A percentile compares a stretch with the other conserved stretches of the same genome.
These are phyloP conservation scores for Hemibagrus guttatus DNA, from an alignment of 2,797 vertebrate species.

Conservation along the genomic window DNA sequence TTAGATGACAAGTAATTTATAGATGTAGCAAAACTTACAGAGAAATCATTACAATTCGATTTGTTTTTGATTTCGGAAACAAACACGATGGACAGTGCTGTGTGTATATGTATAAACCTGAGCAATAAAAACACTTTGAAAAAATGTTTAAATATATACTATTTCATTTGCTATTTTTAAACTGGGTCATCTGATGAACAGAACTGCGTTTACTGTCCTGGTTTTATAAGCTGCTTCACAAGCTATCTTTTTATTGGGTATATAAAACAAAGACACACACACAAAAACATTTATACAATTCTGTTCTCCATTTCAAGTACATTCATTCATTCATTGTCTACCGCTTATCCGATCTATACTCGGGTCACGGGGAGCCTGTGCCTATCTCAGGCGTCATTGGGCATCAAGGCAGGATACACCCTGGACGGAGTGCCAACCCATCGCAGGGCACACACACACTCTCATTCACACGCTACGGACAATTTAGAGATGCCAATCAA, in stretches of 20 bases:
- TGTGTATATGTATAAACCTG: not conserved
- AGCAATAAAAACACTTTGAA: not conserved
- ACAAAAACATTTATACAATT: not conserved
- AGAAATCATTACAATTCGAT: slow-evolving; percentile 8
- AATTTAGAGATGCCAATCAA: too few relatives aligned
- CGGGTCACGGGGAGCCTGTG: too few relatives aligned
- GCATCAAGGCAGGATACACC: too few relatives aligned
- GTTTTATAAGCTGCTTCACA: not conserved
- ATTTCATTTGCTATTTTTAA: not conserved
- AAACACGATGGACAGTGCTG: too few relatives aligned
- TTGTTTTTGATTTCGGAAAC: not conserved
- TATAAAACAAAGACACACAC: not conserved
- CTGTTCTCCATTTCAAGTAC: not conserved
- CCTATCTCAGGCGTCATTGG: too few relatives aligned
- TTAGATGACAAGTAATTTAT: not conserved
- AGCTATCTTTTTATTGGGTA: not conserved
- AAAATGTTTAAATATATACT: not conserved
- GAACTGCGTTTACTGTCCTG: not conserved
- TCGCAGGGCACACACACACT: too few relatives aligned
- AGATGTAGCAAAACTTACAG: not conserved
- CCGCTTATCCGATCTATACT: too few relatives aligned
- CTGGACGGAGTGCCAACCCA: too few relatives aligned
- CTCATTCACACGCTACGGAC: too few relatives aligned
- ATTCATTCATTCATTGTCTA: too few relatives aligned
- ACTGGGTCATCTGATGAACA: not conserved